Evolutionary conservation across 2,797 vertebrate species (phyloP).

Genomic region (Clarias laeviceps): DNA sequence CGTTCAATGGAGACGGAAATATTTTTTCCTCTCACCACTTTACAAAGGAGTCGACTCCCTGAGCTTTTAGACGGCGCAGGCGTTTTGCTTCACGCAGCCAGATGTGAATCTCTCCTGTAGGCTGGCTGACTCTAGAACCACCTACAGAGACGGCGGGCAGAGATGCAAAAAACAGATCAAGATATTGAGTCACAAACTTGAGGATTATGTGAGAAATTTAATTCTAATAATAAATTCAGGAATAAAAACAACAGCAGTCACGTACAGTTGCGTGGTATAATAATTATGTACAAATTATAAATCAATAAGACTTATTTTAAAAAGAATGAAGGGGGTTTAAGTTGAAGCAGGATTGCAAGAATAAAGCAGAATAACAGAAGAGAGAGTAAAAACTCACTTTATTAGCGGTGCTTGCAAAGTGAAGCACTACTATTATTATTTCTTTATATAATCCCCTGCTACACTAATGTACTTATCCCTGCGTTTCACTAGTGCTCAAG

Average conservation of each 20-base stretch:
- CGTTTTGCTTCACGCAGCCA: slow-evolving; percentile 59
- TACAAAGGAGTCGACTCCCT: slow-evolving; percentile 61
- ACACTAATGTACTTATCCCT: too few relatives aligned
- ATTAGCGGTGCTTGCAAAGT: too few relatives aligned
- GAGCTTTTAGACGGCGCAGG: slow-evolving; percentile 53
- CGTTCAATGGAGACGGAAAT: neutral
- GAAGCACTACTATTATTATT: too few relatives aligned
- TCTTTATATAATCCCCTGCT: too few relatives aligned
- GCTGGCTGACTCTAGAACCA: slow-evolving; percentile 32
- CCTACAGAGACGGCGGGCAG: slow-evolving; percentile 30
- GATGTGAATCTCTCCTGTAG: slow-evolving; percentile 58
- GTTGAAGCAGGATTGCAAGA: too few relatives aligned
- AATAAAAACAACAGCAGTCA: neutral
- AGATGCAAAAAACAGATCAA: neutral
- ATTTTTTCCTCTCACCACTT: slow-evolving; percentile 51
- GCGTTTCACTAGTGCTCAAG: too few relatives aligned
- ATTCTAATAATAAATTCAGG: too few relatives aligned
- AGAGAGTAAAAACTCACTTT: too few relatives aligned
- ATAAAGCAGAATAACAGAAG: too few relatives aligned
- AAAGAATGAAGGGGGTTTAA: too few relatives aligned
- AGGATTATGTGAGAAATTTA: neutral
- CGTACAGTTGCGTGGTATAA: neutral
- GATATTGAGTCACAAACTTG: neutral
- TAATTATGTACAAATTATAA: neutral
- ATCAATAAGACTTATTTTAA: too few relatives aligned